A percentile compares a stretch with the other conserved stretches of the same genome.
Evolutionary conservation across 2,113 vertebrate species (phyloP).

Genomic region (Dryoscopus gambensis): DNA sequence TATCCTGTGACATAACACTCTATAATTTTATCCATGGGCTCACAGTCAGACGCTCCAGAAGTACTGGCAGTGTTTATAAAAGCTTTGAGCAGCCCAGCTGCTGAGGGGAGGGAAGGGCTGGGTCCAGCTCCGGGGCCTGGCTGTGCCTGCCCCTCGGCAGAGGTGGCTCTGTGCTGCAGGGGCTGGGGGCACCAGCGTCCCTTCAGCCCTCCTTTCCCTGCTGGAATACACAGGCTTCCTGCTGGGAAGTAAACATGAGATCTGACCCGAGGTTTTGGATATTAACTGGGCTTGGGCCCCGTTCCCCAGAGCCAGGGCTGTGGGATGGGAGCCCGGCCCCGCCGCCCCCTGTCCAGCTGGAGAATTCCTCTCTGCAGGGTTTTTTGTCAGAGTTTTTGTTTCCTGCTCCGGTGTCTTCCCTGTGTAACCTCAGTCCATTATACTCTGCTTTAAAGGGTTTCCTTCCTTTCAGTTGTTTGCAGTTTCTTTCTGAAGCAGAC

Average conservation of each 20-base stretch:
- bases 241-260: background rate
- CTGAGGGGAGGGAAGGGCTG: background rate
- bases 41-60: background rate
- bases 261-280: background rate
- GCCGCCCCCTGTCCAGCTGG: background rate
- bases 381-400: background rate
- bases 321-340: rapidly evolving
- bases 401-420: background rate
- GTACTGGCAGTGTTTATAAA: background rate
- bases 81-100: background rate
- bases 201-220: background rate
- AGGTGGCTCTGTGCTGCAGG: background rate
- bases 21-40: background rate
- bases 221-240: background rate
- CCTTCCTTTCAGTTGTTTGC: slow-evolving; percentile 15
- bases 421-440: background rate
- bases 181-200: rapidly evolving
- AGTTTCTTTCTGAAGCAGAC: background rate
- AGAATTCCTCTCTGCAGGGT: background rate
- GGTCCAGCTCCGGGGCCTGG: rapidly evolving
- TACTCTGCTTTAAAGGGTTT: background rate
- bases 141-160: background rate
- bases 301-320: background rate
- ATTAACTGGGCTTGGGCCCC: rapidly evolving
- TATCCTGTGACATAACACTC: background rate